phyloP scores from a whole-genome alignment of 2,888 invertebrate species.

The Drosophila peninsularis region DNA sequence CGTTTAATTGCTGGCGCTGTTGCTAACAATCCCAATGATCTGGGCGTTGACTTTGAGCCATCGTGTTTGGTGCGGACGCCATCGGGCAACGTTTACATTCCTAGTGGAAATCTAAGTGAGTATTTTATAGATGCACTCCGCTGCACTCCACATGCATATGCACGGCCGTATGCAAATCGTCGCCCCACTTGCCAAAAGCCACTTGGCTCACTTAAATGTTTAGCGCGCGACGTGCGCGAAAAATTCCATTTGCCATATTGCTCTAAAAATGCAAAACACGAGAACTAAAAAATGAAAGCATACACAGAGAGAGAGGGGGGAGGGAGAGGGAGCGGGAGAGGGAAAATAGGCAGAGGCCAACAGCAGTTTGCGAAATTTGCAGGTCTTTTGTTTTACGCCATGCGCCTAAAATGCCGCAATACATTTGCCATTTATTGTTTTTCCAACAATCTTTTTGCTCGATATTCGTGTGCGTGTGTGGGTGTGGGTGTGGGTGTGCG shows the following conservation, averaged over 20 bases:
- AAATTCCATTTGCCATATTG: conserved; percentile 76
- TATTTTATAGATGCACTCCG: conserved; percentile 57
- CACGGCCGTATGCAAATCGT: conserved; percentile 61
- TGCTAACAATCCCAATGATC: conserved; percentile 88
- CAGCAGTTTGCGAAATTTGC: conserved; percentile 69
- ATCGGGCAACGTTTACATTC: conserved; percentile 97
- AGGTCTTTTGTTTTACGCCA: conserved; percentile 60
- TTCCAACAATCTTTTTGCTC: conserved; percentile 66
- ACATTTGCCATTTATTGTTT: conserved; percentile 79
- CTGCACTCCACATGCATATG: background rate
- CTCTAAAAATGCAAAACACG: conserved; percentile 66
- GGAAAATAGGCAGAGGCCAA: conserved; percentile 11
- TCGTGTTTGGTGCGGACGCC: conserved; percentile 95
- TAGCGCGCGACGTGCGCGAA: conserved; percentile 52
- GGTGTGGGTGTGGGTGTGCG: conserved; percentile 18
- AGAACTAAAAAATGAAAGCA: conserved; percentile 25
- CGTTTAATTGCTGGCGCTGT: conserved; percentile 90
- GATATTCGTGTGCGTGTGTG: conserved; percentile 31
- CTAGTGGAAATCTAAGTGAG: conserved; percentile 90
- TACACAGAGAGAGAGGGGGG: background rate
- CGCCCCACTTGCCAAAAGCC: conserved; percentile 43
- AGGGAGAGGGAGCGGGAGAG: background rate
- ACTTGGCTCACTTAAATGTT: conserved; percentile 74
- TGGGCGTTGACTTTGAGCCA: conserved; percentile 92
- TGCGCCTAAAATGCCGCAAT: conserved; percentile 76